phyloP scores from a whole-genome alignment of 2,797 vertebrate genomes.

The Enoplosus armatus region DNA sequence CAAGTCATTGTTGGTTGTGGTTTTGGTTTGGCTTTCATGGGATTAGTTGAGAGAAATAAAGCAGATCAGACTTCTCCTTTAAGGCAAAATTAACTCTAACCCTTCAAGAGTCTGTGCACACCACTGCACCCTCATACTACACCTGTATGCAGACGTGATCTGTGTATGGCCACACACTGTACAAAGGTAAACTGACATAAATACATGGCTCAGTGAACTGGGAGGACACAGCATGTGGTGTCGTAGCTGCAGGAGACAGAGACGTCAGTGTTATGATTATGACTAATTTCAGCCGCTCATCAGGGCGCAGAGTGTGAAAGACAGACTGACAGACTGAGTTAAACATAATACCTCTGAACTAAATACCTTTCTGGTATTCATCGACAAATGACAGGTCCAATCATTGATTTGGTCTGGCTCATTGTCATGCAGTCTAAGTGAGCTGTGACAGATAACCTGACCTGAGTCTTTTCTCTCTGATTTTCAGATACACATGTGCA shows the following conservation, averaged over 20 bases:
- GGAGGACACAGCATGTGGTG: slow-evolving; percentile 28
- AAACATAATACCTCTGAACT: slow-evolving; percentile 59
- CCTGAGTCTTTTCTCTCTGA: not conserved
- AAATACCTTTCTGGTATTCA: slow-evolving; percentile 49
- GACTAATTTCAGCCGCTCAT: slow-evolving; percentile 65
- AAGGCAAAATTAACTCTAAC: not conserved
- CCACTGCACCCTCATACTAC: not conserved
- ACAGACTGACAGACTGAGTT: slow-evolving; percentile 60
- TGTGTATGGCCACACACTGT: not conserved
- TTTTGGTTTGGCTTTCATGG: not conserved
- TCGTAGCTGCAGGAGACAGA: slow-evolving; percentile 38
- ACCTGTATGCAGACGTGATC: not conserved
- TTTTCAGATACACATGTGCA: not conserved
- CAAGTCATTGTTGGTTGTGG: slow-evolving; percentile 2
- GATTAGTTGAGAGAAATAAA: not conserved
- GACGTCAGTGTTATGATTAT: slow-evolving; percentile 63
- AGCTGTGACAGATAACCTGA: slow-evolving; percentile 38
- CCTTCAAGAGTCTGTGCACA: not conserved
- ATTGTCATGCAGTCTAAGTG: slow-evolving; percentile 18
- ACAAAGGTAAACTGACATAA: slow-evolving; percentile 8
- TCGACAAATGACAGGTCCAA: slow-evolving; percentile 58
- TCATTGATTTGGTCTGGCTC: slow-evolving; percentile 56
- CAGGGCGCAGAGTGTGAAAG: slow-evolving; percentile 67
- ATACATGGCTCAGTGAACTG: slow-evolving; percentile 2
- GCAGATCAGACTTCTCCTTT: not conserved